Percentiles rank a stretch among this genome's conserved stretches.
Conservation (phyloP, 2,888 invertebrate genomes). For the Cybosia mesomella region DNA sequence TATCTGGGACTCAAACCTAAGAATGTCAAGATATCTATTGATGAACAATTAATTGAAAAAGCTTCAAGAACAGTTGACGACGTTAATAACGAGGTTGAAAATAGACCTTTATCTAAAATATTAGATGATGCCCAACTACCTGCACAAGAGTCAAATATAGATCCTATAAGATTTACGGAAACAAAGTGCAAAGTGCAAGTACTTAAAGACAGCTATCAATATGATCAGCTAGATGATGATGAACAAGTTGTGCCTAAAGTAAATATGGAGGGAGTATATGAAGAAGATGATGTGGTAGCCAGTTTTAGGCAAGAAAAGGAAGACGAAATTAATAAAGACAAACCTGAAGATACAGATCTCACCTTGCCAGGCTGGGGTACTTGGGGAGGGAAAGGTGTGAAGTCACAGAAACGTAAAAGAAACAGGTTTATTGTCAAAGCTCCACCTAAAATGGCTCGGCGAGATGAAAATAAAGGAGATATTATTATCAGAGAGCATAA, state of each 20-base stretch:
- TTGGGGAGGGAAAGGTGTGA: constrained; percentile 94
- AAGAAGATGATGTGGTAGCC: constrained; percentile 96
- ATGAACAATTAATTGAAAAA: constrained; percentile 88
- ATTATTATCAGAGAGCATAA: constrained; percentile 95
- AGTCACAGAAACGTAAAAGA: constrained; percentile 86
- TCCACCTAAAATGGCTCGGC: constrained; percentile 89
- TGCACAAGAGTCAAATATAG: constrained; percentile 79
- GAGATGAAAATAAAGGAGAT: constrained; percentile 92
- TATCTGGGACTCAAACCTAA: constrained; percentile 87
- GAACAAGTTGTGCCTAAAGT: constrained; percentile 88
- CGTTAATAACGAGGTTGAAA: constrained; percentile 33
- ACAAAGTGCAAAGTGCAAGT: constrained; percentile 89
- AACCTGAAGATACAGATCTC: constrained; percentile 91
- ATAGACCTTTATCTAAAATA: constrained; percentile 32
- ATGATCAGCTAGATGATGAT: constrained; percentile 87
- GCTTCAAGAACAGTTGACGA: constrained; percentile 40
- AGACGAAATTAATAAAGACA: constrained; percentile 89
- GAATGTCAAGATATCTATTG: constrained; percentile 85
- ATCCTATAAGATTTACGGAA: constrained; percentile 90
- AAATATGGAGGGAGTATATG: constrained; percentile 96
- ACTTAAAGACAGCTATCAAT: constrained; percentile 85
- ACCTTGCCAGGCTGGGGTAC: constrained; percentile 97
- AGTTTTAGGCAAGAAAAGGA: constrained; percentile 94
- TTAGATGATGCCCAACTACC: constrained; percentile 38
- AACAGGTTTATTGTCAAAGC: constrained; percentile 90